A percentile compares a stretch with the other conserved stretches of the same genome.
Evolutionary conservation across 2,888 invertebrate species (phyloP).

Genomic region (Drosophila gaucha): DNA sequence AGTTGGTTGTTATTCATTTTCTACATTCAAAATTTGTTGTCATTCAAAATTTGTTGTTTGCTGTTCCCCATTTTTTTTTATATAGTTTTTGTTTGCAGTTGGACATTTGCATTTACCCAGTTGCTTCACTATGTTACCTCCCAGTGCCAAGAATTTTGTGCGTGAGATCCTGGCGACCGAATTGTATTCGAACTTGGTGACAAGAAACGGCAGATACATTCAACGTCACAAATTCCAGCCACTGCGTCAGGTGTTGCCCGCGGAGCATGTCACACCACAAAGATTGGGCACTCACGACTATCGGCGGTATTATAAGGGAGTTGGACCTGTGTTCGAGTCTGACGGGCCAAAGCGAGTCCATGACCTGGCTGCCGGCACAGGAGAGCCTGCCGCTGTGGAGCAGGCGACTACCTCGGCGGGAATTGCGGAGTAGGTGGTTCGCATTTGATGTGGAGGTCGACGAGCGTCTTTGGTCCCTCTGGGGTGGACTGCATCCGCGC

Average conservation of each 20-base stretch:
- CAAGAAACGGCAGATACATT: background rate
- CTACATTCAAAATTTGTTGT: too few relatives aligned
- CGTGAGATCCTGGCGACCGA: conserved; percentile 13
- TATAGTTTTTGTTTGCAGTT: background rate
- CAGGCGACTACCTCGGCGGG: conserved; percentile 63
- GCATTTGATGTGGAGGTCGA: conserved; percentile 88
- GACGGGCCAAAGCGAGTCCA: conserved; percentile 51
- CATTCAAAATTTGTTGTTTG: conserved; percentile 11
- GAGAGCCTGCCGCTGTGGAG: conserved; percentile 78
- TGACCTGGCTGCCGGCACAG: conserved; percentile 70
- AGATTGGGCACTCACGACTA: conserved; percentile 24
- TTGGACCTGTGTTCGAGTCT: conserved; percentile 17
- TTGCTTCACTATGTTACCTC: conserved; percentile 14
- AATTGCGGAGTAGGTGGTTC: conserved; percentile 83
- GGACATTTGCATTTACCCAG: background rate
- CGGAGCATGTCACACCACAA: conserved; percentile 7
- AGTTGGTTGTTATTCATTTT: too few relatives aligned
- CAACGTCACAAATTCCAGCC: conserved; percentile 14
- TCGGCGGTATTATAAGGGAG: conserved; percentile 43
- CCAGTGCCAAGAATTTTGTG: conserved; percentile 27
- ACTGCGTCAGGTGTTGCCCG: background rate
- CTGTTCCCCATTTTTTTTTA: too few relatives aligned
- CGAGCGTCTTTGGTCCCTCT: conserved; percentile 88
- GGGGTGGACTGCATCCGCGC: conserved; percentile 88
- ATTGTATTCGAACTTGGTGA: background rate